Percentiles rank a stretch among this genome's conserved stretches.
These are phyloP conservation scores for Melanotaenia parkinsoni DNA, from an alignment of 2,797 vertebrate genomes.

Conservation along the genomic window DNA sequence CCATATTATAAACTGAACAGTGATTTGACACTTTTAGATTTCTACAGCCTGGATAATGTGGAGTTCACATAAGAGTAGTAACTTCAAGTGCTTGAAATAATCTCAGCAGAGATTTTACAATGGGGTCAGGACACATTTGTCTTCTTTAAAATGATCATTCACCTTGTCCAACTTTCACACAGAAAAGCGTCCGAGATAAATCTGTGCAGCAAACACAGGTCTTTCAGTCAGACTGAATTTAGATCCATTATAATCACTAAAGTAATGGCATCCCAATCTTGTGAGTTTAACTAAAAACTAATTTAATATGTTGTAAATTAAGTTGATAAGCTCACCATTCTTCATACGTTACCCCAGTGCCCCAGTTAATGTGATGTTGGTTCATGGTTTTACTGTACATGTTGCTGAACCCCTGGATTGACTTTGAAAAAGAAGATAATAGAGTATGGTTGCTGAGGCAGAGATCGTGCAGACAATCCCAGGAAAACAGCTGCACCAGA, in stretches of 20 bases:
- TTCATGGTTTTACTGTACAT: conserved; percentile 47
- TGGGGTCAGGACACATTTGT: not conserved
- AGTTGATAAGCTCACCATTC: not conserved
- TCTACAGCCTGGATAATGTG: not conserved
- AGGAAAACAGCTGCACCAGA: conserved; percentile 65
- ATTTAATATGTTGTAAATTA: not conserved
- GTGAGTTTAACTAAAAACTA: not conserved
- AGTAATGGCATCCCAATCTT: not conserved
- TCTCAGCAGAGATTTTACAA: conserved; percentile 10
- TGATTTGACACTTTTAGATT: not conserved
- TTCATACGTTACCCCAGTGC: not conserved
- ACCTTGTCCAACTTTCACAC: conserved; percentile 13
- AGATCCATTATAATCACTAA: not conserved
- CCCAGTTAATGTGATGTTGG: not conserved
- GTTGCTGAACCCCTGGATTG: conserved; percentile 63
- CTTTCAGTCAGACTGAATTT: not conserved
- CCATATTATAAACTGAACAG: not conserved
- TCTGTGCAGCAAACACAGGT: conserved; percentile 7
- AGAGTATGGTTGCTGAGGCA: not conserved
- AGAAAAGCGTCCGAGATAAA: not conserved
- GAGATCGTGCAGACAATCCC: conserved; percentile 38
- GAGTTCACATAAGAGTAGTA: conserved; percentile 1
- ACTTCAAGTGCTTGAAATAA: conserved; percentile 14
- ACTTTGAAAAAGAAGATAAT: conserved; percentile 51
- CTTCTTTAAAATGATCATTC: not conserved